Evolutionary conservation across 2,888 invertebrate genomes (phyloP).

Genomic region (Achlya flavicornis): DNA sequence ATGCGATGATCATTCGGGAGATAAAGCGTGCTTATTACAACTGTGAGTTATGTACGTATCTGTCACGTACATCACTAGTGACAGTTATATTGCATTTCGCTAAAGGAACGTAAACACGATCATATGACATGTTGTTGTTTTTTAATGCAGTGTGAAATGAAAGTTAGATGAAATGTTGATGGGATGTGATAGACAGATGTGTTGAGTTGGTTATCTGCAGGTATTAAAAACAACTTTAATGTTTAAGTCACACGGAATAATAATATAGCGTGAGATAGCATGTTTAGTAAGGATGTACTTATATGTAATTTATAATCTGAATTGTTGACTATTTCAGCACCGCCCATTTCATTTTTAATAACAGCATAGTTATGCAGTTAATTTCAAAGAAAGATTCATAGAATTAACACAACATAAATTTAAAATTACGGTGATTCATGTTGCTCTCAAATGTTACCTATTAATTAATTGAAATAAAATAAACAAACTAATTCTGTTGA

Average conservation of each 20-base stretch:
- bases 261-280: too few relatives aligned
- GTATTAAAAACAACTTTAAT: too few relatives aligned
- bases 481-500: conserved; percentile 1
- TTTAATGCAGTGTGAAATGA: conserved; percentile 54
- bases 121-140: conserved; percentile 47
- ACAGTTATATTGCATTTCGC: conserved; percentile 47
- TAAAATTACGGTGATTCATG: neutral
- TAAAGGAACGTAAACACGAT: conserved; percentile 39
- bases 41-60: conserved; percentile 47
- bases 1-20: conserved; percentile 47
- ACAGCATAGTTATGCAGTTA: neutral
- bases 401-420: neutral
- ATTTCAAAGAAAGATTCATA: neutral
- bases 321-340: neutral
- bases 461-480: conserved; percentile 2
- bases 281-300: neutral
- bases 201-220: neutral
- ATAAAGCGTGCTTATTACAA: conserved; percentile 48
- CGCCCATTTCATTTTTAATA: neutral
- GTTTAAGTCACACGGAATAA: neutral
- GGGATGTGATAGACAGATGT: neutral
- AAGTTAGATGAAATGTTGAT: conserved; percentile 34
- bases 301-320: neutral
- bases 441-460: neutral
- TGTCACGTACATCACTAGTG: conserved; percentile 50